Conservation (phyloP, 2,797 vertebrate genomes). For the Streptopelia turtur region DNA sequence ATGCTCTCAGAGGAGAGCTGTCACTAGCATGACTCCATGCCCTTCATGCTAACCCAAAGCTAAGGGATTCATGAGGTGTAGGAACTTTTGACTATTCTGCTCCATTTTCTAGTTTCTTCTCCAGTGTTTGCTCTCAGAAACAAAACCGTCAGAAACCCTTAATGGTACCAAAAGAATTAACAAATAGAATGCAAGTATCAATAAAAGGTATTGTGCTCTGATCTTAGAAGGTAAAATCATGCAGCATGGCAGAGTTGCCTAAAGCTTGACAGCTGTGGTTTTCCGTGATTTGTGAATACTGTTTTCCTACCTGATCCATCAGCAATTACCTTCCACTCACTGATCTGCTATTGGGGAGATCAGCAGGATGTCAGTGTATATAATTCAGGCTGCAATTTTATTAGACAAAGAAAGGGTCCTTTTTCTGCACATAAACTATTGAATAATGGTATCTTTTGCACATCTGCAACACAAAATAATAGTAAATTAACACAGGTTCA, state of each 20-base stretch:
- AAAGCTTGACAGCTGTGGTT: background rate
- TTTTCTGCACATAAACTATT: background rate
- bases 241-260: background rate
- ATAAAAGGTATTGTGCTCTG: background rate
- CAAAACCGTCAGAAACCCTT: background rate
- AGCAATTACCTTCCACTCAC: background rate
- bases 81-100: background rate
- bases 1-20: background rate
- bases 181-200: background rate
- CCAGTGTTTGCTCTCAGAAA: fast-evolving
- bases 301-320: background rate
- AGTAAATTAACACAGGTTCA: background rate
- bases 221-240: background rate
- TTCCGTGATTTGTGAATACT: background rate
- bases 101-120: background rate
- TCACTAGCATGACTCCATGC: fast-evolving
- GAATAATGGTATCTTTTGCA: background rate
- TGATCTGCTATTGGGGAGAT: background rate
- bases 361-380: background rate
- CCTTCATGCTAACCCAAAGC: background rate
- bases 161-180: background rate
- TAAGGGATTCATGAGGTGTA: fast-evolving
- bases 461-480: background rate
- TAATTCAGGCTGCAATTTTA: background rate
- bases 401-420: background rate